Conservation (phyloP, 2,888 invertebrate species). For the Chymomyza fuscimana region DNA sequence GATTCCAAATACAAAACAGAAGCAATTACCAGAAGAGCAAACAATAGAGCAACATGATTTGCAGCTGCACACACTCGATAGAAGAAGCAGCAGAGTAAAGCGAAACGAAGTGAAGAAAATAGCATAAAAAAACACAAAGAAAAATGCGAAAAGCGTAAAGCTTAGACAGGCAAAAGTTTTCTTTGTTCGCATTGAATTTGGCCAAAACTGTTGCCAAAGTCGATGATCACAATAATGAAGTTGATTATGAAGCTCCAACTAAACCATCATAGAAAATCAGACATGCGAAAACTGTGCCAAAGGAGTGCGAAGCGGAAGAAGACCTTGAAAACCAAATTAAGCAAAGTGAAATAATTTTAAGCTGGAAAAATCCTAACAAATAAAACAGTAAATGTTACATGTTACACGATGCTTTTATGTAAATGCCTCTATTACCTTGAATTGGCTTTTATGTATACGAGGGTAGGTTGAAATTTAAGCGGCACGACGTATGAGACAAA, state of each 20-base stretch:
- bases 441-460: not conserved
- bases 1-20: conserved; percentile 32
- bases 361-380: not conserved
- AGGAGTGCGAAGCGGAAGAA: not conserved
- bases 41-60: conserved; percentile 41
- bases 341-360: not conserved
- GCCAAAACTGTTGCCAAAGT: not conserved
- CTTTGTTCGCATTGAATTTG: not conserved
- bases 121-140: conserved; percentile 12
- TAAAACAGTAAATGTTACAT: not conserved
- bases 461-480: no score
- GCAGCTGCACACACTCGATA: conserved; percentile 53
- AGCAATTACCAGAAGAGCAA: conserved; percentile 29
- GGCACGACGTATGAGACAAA: no score
- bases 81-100: not conserved
- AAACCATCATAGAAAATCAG: not conserved
- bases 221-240: not conserved
- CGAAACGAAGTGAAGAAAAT: conserved; percentile 31
- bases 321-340: not conserved
- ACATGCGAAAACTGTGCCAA: not conserved
- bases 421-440: not conserved
- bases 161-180: not conserved
- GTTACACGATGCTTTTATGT: not conserved
- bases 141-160: not conserved
- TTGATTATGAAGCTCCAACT: not conserved